Evolutionary conservation across 2,888 invertebrate species (phyloP).

Genomic region (Labia minor): DNA sequence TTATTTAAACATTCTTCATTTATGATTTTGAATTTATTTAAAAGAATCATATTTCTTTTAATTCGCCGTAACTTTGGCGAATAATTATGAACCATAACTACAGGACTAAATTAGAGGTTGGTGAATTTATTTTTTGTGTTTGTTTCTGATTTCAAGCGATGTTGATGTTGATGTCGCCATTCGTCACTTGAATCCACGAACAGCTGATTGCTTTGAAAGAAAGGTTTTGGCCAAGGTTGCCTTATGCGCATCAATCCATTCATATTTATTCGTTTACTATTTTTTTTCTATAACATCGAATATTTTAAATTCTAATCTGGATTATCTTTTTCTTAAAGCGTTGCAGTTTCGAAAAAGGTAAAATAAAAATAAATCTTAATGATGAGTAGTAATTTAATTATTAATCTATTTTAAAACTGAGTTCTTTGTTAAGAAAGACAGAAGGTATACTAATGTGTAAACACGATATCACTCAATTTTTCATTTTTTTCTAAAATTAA

Average conservation of each 20-base stretch:
- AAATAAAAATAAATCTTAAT: background rate
- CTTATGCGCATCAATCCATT: slow-evolving; percentile 13
- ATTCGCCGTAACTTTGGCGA: slow-evolving; percentile 19
- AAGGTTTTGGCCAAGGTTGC: slow-evolving; percentile 23
- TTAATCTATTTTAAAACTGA: background rate
- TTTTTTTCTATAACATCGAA: background rate
- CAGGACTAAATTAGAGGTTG: slow-evolving; percentile 27
- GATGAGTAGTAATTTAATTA: background rate
- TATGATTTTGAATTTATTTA: no score
- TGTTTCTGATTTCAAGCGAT: slow-evolving; percentile 1
- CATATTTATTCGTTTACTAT: background rate
- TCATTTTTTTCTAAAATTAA: background rate
- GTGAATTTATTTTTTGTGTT: slow-evolving; percentile 19
- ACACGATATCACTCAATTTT: no score
- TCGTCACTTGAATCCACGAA: slow-evolving; percentile 20
- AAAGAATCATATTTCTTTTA: no score
- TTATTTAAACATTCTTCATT: background rate
- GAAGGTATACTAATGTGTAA: background rate
- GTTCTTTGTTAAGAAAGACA: slow-evolving; percentile 20
- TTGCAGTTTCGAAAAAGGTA: slow-evolving; percentile 24
- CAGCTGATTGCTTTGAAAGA: slow-evolving; percentile 24
- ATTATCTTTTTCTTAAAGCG: slow-evolving; percentile 13
- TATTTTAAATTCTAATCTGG: background rate
- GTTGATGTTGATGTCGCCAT: slow-evolving; percentile 19
- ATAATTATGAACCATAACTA: slow-evolving; percentile 26